Conservation (phyloP, 2,888 invertebrate genomes). For the Andrena flavipes region DNA sequence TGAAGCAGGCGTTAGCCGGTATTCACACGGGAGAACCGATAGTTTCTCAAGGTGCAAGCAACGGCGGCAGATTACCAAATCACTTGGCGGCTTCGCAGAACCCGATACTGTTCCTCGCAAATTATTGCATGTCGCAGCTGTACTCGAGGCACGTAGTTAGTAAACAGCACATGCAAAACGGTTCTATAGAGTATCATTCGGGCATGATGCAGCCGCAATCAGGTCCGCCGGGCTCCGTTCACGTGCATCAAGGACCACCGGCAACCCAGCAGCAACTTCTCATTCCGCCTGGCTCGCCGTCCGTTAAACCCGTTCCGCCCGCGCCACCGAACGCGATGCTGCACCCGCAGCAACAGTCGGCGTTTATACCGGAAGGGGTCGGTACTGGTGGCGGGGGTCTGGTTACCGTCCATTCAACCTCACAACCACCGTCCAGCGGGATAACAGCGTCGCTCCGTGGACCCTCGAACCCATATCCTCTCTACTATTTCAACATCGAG, state of each 20-base stretch:
- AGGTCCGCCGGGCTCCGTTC: conserved; percentile 81
- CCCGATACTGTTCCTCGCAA: conserved; percentile 90
- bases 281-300: conserved; percentile 82
- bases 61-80: conserved; percentile 77
- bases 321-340: conserved; percentile 79
- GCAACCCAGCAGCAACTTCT: conserved; percentile 76
- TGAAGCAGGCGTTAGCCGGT: conserved; percentile 89
- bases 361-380: conserved; percentile 66
- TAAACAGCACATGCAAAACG: conserved; percentile 87
- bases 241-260: conserved; percentile 82
- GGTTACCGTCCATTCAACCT: conserved; percentile 85
- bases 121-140: conserved; percentile 91
- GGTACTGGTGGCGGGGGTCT: conserved; percentile 71
- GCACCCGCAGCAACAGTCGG: conserved; percentile 78
- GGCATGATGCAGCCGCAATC: conserved; percentile 75
- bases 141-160: conserved; percentile 88
- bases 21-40: conserved; percentile 87
- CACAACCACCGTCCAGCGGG: conserved; percentile 81
- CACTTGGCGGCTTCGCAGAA: conserved; percentile 86
- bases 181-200: conserved; percentile 84
- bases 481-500: conserved; percentile 92
- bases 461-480: conserved; percentile 88
- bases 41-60: conserved; percentile 77
- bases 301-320: conserved; percentile 77
- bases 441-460: conserved; percentile 84